Evolutionary conservation across 2,888 invertebrate genomes (phyloP).

Genomic region (Netelia virgata): DNA sequence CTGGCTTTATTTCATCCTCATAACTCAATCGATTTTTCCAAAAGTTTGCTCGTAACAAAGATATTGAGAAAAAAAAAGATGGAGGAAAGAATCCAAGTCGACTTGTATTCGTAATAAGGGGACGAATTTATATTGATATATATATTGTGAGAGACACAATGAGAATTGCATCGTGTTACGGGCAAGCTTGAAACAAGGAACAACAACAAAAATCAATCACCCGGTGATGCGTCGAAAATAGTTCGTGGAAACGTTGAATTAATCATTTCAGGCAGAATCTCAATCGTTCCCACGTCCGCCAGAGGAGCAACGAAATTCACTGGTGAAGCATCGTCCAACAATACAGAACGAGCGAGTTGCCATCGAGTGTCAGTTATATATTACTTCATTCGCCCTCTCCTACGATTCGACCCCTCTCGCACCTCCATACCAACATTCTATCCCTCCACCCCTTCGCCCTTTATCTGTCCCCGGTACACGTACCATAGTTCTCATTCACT

Average conservation of each 20-base stretch:
- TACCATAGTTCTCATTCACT: slow-evolving; percentile 15
- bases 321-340: slow-evolving; percentile 38
- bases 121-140: neutral
- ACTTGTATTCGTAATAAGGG: neutral
- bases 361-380: neutral
- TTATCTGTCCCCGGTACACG: slow-evolving; percentile 18
- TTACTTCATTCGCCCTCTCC: neutral
- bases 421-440: neutral
- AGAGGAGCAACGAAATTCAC: slow-evolving; percentile 40
- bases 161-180: neutral
- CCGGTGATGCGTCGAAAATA: slow-evolving; percentile 25
- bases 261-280: slow-evolving; percentile 44
- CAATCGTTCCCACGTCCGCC: slow-evolving; percentile 38
- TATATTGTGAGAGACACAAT: neutral
- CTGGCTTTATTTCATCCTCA: slow-evolving; percentile 12
- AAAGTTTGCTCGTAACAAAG: neutral
- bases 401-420: neutral
- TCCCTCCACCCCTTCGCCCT: slow-evolving; percentile 26
- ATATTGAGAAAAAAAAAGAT: neutral
- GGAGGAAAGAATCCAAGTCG: neutral
- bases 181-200: too few relatives aligned
- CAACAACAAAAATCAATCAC: slow-evolving; percentile 17
- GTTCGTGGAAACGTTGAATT: slow-evolving; percentile 36
- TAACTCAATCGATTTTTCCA: slow-evolving; percentile 31
- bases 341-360: slow-evolving; percentile 6